Percentiles rank a stretch among this genome's conserved stretches.
Evolutionary conservation across 2,888 invertebrate species (phyloP).

Genomic region (Coleophora deauratella): DNA sequence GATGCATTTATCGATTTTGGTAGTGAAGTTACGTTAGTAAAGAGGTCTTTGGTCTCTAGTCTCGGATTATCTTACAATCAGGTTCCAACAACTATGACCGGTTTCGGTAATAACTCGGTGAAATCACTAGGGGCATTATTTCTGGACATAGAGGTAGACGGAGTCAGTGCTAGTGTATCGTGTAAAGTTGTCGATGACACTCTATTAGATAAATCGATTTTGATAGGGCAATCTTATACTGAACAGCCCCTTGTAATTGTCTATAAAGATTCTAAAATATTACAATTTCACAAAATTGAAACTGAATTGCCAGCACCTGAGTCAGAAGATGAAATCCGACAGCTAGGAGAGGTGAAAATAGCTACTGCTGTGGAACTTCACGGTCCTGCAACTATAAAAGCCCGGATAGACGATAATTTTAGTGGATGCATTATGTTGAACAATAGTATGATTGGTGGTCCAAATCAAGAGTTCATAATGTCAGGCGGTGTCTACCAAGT

Average conservation of each 20-base stretch:
- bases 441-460: neutral
- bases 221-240: constrained; percentile 9
- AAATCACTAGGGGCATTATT: neutral
- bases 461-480: neutral
- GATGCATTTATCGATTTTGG: constrained; percentile 11
- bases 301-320: neutral
- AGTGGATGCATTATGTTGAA: neutral
- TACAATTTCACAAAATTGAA: constrained; percentile 1
- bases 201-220: constrained; percentile 1
- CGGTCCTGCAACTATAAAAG: neutral
- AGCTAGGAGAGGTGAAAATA: too few species aligned
- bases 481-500: neutral
- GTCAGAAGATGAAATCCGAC: too few species aligned
- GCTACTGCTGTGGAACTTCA: neutral
- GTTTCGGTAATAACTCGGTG: constrained; percentile 3
- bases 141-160: constrained; percentile 1
- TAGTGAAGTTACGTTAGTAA: constrained; percentile 9
- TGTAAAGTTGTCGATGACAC: constrained; percentile 4
- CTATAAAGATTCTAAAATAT: neutral
- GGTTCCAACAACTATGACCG: constrained; percentile 5
- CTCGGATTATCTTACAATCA: neutral
- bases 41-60: neutral
- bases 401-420: neutral
- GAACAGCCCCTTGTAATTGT: constrained; percentile 5
- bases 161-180: neutral